Evolutionary conservation across 2,888 invertebrate species (phyloP).

Genomic region (Dasypogon diadema): DNA sequence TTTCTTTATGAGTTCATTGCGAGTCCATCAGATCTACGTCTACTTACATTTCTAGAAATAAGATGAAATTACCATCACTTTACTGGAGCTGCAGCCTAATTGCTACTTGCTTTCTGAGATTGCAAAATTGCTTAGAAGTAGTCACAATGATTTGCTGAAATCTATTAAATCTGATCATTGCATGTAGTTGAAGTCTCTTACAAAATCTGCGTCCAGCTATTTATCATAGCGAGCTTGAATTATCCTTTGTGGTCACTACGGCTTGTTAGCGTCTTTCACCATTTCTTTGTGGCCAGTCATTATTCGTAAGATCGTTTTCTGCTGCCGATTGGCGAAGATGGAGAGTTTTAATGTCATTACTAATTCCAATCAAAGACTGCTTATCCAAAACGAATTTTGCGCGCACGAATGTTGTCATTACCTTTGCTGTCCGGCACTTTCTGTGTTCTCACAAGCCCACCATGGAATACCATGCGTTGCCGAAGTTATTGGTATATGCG

Average conservation of each 20-base stretch:
- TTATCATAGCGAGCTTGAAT: neutral
- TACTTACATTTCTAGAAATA: neutral
- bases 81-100: conserved; percentile 9
- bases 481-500: neutral
- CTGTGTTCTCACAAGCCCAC: conserved; percentile 6
- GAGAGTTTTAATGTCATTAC: conserved; percentile 30
- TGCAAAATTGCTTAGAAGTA: conserved; percentile 16
- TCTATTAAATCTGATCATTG: conserved; percentile 22
- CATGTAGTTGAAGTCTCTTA: conserved; percentile 6
- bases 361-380: conserved; percentile 32
- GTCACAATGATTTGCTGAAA: conserved; percentile 19
- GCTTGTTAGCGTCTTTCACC: neutral
- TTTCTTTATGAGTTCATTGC: no score
- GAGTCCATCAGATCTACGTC: no score
- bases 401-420: neutral
- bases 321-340: conserved; percentile 7
- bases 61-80: conserved; percentile 5
- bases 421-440: neutral
- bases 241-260: conserved; percentile 13
- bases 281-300: neutral
- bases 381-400: conserved; percentile 18
- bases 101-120: conserved; percentile 9
- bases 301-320: conserved; percentile 11
- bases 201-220: conserved; percentile 2
- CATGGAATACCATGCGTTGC: neutral